Percentiles rank a stretch among this genome's conserved stretches.
Evolutionary conservation across 92 coral and sea anemone genomes (phyloP).

Genomic region (Bergia puertoricense): DNA sequence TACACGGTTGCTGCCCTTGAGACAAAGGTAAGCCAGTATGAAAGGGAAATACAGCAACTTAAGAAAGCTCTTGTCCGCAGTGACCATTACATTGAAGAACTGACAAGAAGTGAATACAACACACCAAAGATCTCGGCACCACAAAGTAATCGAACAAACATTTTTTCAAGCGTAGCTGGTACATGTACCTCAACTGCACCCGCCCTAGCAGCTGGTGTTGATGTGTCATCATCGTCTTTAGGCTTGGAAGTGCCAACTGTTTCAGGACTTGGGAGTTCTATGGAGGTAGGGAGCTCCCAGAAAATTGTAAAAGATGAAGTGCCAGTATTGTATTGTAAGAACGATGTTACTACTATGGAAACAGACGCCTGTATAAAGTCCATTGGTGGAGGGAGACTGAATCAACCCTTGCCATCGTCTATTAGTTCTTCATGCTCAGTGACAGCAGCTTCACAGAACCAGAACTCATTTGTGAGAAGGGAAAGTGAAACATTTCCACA

Average conservation of each 20-base stretch:
- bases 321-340: constrained; percentile 26
- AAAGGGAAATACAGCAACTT: constrained; percentile 89
- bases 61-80: constrained; percentile 83
- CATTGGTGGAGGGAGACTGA: constrained; percentile 26
- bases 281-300: constrained; percentile 1
- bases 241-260: neutral
- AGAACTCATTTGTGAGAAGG: neutral
- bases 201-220: neutral
- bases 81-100: constrained; percentile 87
- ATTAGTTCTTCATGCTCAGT: neutral
- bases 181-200: constrained; percentile 4
- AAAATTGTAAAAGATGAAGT: constrained; percentile 16
- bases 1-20: constrained; percentile 92
- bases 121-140: constrained; percentile 20
- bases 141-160: constrained; percentile 7
- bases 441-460: neutral
- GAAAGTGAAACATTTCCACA: neutral
- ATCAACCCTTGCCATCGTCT: constrained; percentile 25
- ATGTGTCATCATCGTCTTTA: neutral
- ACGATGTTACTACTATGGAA: constrained; percentile 12
- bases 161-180: neutral
- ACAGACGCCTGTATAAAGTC: constrained; percentile 18
- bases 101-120: constrained; percentile 57
- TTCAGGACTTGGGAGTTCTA: neutral
- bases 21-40: constrained; percentile 91